phyloP scores from a whole-genome alignment of 2,113 vertebrate species.

The Nesospiza acunhae region DNA sequence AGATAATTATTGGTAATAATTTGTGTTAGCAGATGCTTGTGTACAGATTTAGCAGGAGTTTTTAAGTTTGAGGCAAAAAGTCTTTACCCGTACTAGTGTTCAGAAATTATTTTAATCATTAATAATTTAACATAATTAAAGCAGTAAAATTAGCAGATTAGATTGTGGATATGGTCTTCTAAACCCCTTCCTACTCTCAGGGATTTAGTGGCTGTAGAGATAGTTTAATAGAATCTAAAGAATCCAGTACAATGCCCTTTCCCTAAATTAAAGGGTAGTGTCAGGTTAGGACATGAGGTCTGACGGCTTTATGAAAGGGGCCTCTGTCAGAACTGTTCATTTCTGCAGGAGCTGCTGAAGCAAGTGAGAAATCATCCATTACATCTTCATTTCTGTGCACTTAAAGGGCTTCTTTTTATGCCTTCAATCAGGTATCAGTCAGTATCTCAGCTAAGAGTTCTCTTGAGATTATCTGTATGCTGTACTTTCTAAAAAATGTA shows the following conservation, averaged over 20 bases:
- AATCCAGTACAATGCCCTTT: background rate
- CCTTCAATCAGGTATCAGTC: background rate
- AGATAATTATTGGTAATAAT: background rate
- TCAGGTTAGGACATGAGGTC: background rate
- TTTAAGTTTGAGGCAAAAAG: background rate
- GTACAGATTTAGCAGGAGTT: background rate
- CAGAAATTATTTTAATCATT: background rate
- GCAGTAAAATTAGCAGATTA: background rate
- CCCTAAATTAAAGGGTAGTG: background rate
- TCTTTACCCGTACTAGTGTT: background rate
- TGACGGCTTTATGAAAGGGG: background rate
- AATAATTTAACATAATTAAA: background rate
- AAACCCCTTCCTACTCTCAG: background rate
- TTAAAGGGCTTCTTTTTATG: background rate
- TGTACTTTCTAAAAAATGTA: background rate
- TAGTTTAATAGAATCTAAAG: background rate
- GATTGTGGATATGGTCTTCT: background rate
- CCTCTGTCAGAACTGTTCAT: background rate
- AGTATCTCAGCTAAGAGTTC: background rate
- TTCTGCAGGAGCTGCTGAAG: background rate
- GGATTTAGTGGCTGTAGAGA: background rate
- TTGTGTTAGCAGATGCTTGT: background rate
- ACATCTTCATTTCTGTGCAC: background rate
- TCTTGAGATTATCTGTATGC: background rate
- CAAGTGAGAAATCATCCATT: background rate